A percentile compares a stretch with the other conserved stretches of the same genome.
These are phyloP conservation scores for Calcarius lapponicus DNA, from an alignment of 2,797 vertebrate genomes.

Conservation along the genomic window DNA sequence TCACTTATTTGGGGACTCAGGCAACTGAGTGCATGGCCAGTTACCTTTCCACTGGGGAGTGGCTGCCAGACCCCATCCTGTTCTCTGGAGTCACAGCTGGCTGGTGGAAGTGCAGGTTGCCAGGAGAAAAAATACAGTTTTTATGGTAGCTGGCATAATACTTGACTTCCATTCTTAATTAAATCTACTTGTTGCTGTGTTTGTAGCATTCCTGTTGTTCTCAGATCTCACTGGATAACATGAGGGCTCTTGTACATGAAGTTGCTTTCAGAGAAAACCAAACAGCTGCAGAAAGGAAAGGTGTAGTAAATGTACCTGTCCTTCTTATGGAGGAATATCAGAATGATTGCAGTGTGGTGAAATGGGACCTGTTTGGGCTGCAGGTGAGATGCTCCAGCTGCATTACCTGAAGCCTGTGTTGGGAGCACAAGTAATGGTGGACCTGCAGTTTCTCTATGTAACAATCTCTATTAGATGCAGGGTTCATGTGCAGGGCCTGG, in stretches of 20 bases:
- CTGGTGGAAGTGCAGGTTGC: neutral
- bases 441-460: neutral
- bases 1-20: slow-evolving; percentile 13
- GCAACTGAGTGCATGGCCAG: neutral
- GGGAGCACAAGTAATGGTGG: neutral
- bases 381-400: neutral
- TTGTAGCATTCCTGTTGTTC: neutral
- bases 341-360: neutral
- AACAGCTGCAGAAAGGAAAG: neutral
- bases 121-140: neutral
- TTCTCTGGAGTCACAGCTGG: neutral
- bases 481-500: neutral
- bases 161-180: neutral
- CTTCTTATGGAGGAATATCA: neutral
- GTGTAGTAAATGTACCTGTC: neutral
- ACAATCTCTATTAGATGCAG: accelerated
- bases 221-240: neutral
- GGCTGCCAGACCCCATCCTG: neutral
- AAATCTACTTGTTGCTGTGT: neutral
- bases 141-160: neutral
- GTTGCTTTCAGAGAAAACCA: neutral
- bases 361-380: neutral
- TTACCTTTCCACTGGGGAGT: neutral
- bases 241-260: neutral
- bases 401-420: neutral